Evolutionary conservation across 1,140 invertebrate genomes (phyloP), one percentile per base, ranked within the genome.

Genomic region (Bombus superbus): DNA sequence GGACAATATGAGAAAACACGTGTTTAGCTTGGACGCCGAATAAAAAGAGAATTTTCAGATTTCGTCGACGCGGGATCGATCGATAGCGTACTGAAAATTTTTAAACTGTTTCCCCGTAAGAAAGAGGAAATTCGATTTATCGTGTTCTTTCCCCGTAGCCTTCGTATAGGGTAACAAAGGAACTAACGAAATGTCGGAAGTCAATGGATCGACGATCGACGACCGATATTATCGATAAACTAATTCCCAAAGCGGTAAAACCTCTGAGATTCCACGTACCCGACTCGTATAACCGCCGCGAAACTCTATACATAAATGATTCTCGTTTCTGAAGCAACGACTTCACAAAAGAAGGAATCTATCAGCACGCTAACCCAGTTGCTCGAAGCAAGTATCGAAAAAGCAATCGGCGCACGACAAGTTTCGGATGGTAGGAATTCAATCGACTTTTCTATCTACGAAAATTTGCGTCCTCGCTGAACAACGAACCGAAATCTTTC

Each of bases 321-420:
- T 40, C 40, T 62, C 28, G 22, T 28, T n/a, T 71, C 42, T 22
- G 22, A 22, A 73, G 42, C 40, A 8, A 32, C 42, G 13, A 73
- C 8, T 42, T 73, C 22, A 22, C 42, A 32, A 68, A 47, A n/a
- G 53, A 40, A 76, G 47, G 35, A 59, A 40, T n/a, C 53, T 76
- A 59, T 57, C 35, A 40, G 32, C 22, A 35, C 4, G 10, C 35
- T n/a, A 40, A 76, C 53, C 74, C 74, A 22, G 25, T 76, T 40
- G 44, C 13, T 11, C 15, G 28, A n/a, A n/a, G 25, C 74, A 76
- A 76, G 32, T 59, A 76, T 76, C 53, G 74, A 76, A 59, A 59
- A 57, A 59, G 47, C 74, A 59, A 76, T 57, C 47, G 69, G 40
- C 8, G n/a, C 38, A 4, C 25, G 69, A 42, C 53, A 59, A 76